Evolutionary conservation across 2,797 vertebrate genomes (phyloP), one percentile per base, ranked within the genome.

Genomic region (Karalla daura): DNA sequence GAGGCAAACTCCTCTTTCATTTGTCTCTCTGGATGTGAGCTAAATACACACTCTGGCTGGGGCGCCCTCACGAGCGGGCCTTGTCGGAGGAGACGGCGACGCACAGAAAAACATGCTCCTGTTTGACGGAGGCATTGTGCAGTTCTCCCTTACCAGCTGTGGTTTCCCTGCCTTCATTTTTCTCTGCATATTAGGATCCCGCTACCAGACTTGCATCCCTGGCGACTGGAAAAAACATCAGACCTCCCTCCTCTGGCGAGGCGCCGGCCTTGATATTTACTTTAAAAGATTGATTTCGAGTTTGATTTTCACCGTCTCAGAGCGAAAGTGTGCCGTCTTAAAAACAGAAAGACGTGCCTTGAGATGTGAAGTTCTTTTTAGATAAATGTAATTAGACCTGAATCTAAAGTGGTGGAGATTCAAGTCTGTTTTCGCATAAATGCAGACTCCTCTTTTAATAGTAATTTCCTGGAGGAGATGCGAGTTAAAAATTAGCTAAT

Each of bases 1-100:
- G 79, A 86, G 74, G 50, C 76, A 44, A 63, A 65, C 70, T 83
- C 76, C 83, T 85, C 79, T 86, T 80, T 85, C 76, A 84, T 77
- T 87, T 80, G 70, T 86, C 52, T 80, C 63, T 81, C 41, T 40
- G 18, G 60, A 59, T 56, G 18, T n/a, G 63, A 83, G 80, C 65
- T 86, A 86, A 88, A 84, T 74, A 74, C 79, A 83, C 78, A 76
- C 84, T 72, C 59, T 75, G 64, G 63, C 67, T 75, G 46, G 76
- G 52, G 69, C 15, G 2, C 64, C 50, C 67, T 79, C 58, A 60
- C 25, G 46, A 65, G 44, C 35, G 27, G 53, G 67, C 44, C 45
- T 84, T 72, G 44, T 64, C 47, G 49, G 33, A 52, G 60, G 44
- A 80, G 43, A 76, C 46, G 59, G 44, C 70, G 47, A 54, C n/a